These are phyloP conservation scores for Drosophila mulleri DNA, from an alignment of 2,888 invertebrate genomes.

Conservation along the genomic window DNA sequence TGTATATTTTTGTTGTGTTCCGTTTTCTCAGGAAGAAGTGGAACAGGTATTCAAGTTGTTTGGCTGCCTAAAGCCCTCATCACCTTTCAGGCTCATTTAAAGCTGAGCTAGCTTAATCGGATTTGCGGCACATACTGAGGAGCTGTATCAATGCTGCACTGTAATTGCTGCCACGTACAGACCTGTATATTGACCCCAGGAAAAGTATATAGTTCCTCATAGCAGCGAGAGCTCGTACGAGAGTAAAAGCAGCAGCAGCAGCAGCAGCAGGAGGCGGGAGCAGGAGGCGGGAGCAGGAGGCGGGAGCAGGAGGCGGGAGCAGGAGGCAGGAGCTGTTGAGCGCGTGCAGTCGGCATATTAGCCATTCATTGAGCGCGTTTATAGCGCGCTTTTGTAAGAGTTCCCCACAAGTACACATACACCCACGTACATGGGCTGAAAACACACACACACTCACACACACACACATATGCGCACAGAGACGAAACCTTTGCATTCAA, in stretches of 20 bases:
- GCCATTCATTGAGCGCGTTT: constrained; percentile 78
- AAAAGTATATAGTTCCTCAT: constrained; percentile 23
- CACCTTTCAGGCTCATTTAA: constrained; percentile 26
- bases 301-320: not conserved
- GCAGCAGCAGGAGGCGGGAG: not conserved
- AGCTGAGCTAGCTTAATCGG: constrained; percentile 41
- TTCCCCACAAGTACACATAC: constrained; percentile 11
- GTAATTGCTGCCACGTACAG: constrained; percentile 64
- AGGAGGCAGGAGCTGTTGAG: constrained; percentile 3
- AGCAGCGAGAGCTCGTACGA: not conserved
- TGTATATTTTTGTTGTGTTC: too few species aligned
- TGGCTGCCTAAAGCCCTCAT: constrained; percentile 3
- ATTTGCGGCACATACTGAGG: constrained; percentile 33
- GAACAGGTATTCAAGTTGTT: not conserved
- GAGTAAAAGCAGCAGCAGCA: not conserved
- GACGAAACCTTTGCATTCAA: constrained; percentile 68
- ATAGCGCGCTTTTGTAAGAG: constrained; percentile 70
- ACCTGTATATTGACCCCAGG: constrained; percentile 48
- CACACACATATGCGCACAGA: not conserved
- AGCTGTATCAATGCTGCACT: constrained; percentile 38
- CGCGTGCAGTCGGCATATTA: constrained; percentile 73
- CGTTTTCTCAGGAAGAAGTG: too few species aligned
- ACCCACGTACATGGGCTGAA: not conserved
- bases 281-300: not conserved
- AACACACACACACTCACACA: constrained; percentile 2